Conservation (phyloP, 2,888 invertebrate genomes). For the Cephus nigrinus region DNA sequence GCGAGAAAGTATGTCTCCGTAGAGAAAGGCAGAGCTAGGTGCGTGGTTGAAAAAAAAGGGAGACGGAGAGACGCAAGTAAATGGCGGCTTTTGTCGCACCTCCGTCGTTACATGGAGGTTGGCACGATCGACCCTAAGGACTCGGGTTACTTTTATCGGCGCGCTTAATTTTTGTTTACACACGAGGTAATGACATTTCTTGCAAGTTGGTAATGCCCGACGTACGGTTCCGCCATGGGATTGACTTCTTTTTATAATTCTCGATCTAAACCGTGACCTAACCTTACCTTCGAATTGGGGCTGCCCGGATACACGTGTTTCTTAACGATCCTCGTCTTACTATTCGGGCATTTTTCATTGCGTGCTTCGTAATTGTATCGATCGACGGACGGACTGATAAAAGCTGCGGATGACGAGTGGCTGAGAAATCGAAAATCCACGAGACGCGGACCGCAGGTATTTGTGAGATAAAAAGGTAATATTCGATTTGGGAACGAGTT, state of each 20-base stretch:
- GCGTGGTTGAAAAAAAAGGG: background rate
- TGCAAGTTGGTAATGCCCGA: conserved; percentile 7
- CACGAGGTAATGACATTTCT: conserved; percentile 38
- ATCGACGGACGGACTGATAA: conserved; percentile 23
- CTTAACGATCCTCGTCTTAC: too few species aligned
- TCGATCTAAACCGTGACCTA: background rate
- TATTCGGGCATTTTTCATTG: too few species aligned
- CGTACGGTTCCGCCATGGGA: background rate
- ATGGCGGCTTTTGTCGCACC: conserved; percentile 21
- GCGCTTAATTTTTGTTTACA: conserved; percentile 45
- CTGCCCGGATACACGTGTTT: too few species aligned
- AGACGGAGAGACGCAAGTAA: background rate
- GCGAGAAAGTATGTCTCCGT: background rate
- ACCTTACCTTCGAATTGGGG: background rate
- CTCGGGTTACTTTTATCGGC: conserved; percentile 47
- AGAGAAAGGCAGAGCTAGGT: background rate
- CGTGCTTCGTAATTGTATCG: too few species aligned
- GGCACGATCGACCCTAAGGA: conserved; percentile 31
- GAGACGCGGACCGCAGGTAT: background rate
- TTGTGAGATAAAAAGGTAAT: conserved; percentile 36
- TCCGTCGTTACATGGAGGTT: background rate
- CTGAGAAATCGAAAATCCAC: background rate
- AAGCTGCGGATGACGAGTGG: conserved; percentile 30
- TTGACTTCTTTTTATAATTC: background rate
- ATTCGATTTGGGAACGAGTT: conserved; percentile 35